phyloP scores from a whole-genome alignment of 2,797 vertebrate genomes.

The Kryptolebias ocellatus region DNA sequence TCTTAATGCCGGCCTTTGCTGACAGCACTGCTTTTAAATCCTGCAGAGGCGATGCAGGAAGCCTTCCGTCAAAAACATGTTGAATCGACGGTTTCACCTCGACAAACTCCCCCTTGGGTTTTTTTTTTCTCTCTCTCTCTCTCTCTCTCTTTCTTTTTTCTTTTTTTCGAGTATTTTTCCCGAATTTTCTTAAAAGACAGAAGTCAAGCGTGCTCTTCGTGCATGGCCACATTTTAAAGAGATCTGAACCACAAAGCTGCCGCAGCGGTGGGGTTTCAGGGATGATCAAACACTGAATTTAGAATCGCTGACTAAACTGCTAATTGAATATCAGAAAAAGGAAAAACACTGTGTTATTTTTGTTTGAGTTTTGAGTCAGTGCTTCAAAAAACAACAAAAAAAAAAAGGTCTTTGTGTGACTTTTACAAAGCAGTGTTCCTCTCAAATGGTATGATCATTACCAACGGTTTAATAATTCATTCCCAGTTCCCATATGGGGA shows the following conservation, averaged over 20 bases:
- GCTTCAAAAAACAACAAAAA: conserved; percentile 20
- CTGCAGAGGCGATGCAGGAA: conserved; percentile 60
- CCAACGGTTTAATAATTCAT: conserved; percentile 67
- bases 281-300: conserved; percentile 60
- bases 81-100: conserved; percentile 68
- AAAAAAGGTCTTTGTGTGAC: conserved; percentile 31
- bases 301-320: conserved; percentile 55
- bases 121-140: not conserved
- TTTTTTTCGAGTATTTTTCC: not conserved
- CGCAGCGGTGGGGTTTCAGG: conserved; percentile 24
- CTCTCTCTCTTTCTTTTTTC: not conserved
- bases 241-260: conserved; percentile 35
- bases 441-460: conserved; percentile 48
- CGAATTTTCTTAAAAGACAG: conserved; percentile 38
- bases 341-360: conserved; percentile 17
- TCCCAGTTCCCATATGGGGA: conserved; percentile 38
- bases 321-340: conserved; percentile 48
- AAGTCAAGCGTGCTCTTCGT: conserved; percentile 35
- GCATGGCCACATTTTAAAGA: conserved; percentile 36
- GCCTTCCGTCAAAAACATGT: conserved; percentile 72
- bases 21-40: conserved; percentile 70
- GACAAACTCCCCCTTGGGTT: conserved; percentile 26
- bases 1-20: conserved; percentile 73
- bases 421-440: conserved; percentile 50
- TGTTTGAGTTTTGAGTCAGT: conserved; percentile 13